These are phyloP conservation scores for Cheilosia variabilis DNA, from an alignment of 2,888 invertebrate species.

Conservation along the genomic window DNA sequence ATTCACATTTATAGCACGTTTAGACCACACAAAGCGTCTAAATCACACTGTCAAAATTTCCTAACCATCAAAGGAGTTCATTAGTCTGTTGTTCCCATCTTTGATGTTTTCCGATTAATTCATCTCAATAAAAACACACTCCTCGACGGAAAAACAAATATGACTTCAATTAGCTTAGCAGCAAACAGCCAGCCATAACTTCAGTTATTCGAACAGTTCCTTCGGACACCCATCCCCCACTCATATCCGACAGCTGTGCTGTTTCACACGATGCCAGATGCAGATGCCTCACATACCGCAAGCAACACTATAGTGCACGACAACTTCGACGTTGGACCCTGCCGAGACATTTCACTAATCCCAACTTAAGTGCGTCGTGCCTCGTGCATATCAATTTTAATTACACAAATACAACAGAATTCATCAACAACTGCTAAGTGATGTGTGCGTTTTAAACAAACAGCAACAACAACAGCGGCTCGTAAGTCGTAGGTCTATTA, in stretches of 20 bases:
- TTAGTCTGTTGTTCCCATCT: constrained; percentile 30
- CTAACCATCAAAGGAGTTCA: too few species aligned
- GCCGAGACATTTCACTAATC: constrained; percentile 14
- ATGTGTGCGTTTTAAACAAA: constrained; percentile 8
- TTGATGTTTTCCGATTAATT: constrained; percentile 60
- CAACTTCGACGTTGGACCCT: background rate
- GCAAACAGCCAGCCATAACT: background rate
- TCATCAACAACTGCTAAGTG: constrained; percentile 15
- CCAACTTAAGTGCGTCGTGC: constrained; percentile 33
- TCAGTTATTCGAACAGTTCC: constrained; percentile 12
- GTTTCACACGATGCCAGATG: constrained; percentile 8
- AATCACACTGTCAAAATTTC: too few species aligned
- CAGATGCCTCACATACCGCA: constrained; percentile 1
- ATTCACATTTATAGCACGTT: too few species aligned
- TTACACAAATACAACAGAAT: constrained; percentile 30
- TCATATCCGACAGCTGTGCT: constrained; percentile 23
- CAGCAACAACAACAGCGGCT: background rate
- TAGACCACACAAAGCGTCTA: too few species aligned
- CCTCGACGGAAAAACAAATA: constrained; percentile 21
- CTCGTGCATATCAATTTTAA: constrained; percentile 43
- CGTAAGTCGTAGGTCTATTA: background rate
- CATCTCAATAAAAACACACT: constrained; percentile 27
- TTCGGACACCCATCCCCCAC: constrained; percentile 1
- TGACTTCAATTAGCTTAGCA: constrained; percentile 43
- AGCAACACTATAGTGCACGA: background rate